phyloP scores from a whole-genome alignment of 2,888 invertebrate species.

The Orchestes rusci region DNA sequence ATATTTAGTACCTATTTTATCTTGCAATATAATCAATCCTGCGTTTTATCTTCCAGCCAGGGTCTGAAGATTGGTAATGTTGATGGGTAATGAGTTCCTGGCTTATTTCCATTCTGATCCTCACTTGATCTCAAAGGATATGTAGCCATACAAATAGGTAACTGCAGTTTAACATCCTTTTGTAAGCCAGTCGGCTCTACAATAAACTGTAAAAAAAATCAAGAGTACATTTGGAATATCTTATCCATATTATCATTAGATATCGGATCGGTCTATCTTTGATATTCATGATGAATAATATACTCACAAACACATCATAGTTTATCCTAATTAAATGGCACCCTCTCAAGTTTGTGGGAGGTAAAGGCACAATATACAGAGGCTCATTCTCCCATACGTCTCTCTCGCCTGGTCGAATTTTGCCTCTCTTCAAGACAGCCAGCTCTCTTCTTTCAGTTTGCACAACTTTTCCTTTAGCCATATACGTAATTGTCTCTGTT shows the following conservation, averaged over 20 bases:
- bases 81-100: constrained; percentile 87
- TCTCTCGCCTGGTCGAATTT: constrained; percentile 71
- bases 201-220: constrained; percentile 60
- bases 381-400: constrained; percentile 85
- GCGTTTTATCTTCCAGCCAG: constrained; percentile 72
- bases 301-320: constrained; percentile 88
- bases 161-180: constrained; percentile 84
- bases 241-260: no score
- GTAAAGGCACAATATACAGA: constrained; percentile 87
- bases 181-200: constrained; percentile 87
- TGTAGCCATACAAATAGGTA: constrained; percentile 86
- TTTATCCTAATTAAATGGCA: constrained; percentile 90
- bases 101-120: constrained; percentile 59
- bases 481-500: constrained; percentile 83
- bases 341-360: constrained; percentile 88
- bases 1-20: no score
- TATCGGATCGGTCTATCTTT: no score
- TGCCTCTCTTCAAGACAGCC: constrained; percentile 70
- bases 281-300: no score
- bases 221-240: no score
- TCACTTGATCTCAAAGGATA: constrained; percentile 73
- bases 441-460: constrained; percentile 82
- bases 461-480: constrained; percentile 77
- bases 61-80: constrained; percentile 87
- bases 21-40: constrained; percentile 12